Evolutionary conservation across 2,797 vertebrate genomes (phyloP).

Genomic region (Carcharodon carcharias): DNA sequence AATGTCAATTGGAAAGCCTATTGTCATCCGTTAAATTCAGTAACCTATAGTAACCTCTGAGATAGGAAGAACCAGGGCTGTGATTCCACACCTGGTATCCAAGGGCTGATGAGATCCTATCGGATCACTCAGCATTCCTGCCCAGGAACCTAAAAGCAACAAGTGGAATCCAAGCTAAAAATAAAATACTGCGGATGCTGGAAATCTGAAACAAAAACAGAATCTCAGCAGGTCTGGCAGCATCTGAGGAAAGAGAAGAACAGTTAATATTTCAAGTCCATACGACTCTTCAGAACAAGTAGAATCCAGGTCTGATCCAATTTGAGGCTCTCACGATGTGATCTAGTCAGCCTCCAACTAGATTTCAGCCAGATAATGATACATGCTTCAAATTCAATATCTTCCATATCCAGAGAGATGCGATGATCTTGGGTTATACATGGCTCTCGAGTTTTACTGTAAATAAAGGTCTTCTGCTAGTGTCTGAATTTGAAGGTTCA

Average conservation of each 20-base stretch:
- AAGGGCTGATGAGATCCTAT: constrained; percentile 33
- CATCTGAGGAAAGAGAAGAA: too few relatives aligned
- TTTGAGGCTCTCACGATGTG: neutral
- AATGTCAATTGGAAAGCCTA: neutral
- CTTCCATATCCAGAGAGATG: neutral
- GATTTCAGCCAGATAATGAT: neutral
- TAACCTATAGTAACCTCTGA: neutral
- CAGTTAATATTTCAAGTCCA: too few relatives aligned
- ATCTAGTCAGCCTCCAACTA: neutral
- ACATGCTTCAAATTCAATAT: neutral
- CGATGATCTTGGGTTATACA: neutral
- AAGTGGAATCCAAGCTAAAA: neutral
- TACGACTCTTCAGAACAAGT: too few relatives aligned
- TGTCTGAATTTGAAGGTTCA: neutral
- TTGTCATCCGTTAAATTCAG: neutral
- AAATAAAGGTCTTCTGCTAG: neutral
- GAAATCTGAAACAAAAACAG: too few relatives aligned
- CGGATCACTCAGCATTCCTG: constrained; percentile 24
- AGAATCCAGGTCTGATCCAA: neutral
- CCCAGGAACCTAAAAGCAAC: neutral
- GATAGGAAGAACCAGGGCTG: neutral
- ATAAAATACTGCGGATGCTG: too few relatives aligned
- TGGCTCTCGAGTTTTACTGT: neutral
- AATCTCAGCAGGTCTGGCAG: too few relatives aligned
- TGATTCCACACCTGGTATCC: constrained; percentile 37